A percentile compares a stretch with the other conserved stretches of the same genome.
Evolutionary conservation across 1,140 invertebrate species (phyloP).

Genomic region (Anoplophora glabripennis): DNA sequence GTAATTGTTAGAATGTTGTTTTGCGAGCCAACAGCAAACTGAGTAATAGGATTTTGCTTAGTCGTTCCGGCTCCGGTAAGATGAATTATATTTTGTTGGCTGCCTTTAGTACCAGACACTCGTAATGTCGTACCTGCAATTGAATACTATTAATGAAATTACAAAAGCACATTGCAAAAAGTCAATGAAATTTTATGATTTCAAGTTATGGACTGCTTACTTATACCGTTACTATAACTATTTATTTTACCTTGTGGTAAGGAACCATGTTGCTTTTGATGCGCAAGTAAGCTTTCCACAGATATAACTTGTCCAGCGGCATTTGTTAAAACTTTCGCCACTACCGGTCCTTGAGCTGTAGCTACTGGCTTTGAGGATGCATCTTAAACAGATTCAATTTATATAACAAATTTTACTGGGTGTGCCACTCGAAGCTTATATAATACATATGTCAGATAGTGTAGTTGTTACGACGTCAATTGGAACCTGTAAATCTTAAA

Average conservation of each 20-base stretch:
- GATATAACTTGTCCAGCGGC: slow-evolving; percentile 63
- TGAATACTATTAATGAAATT: slow-evolving; percentile 1
- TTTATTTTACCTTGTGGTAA: slow-evolving; percentile 48
- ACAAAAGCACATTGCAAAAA: too few relatives aligned
- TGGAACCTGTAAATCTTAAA: too few relatives aligned
- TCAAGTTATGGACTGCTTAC: too few relatives aligned
- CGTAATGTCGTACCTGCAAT: slow-evolving; percentile 47
- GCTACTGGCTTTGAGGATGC: slow-evolving; percentile 14
- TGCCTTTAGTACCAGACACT: slow-evolving; percentile 49
- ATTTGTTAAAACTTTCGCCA: slow-evolving; percentile 61
- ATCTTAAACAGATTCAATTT: not conserved
- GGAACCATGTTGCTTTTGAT: slow-evolving; percentile 53
- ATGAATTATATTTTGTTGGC: slow-evolving; percentile 49
- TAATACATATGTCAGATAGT: not conserved
- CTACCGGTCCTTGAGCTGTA: slow-evolving; percentile 44
- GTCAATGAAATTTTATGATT: too few relatives aligned
- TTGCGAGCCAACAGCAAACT: slow-evolving; percentile 51
- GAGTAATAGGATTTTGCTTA: slow-evolving; percentile 44
- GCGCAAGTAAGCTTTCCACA: slow-evolving; percentile 63
- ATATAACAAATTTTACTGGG: not conserved
- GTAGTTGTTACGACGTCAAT: not conserved
- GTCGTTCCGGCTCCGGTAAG: slow-evolving; percentile 35
- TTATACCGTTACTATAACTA: too few relatives aligned
- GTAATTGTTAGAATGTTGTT: slow-evolving; percentile 47
- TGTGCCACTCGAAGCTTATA: not conserved